Evolutionary conservation across 2,113 vertebrate genomes (phyloP).

Genomic region (Rhea pennata): DNA sequence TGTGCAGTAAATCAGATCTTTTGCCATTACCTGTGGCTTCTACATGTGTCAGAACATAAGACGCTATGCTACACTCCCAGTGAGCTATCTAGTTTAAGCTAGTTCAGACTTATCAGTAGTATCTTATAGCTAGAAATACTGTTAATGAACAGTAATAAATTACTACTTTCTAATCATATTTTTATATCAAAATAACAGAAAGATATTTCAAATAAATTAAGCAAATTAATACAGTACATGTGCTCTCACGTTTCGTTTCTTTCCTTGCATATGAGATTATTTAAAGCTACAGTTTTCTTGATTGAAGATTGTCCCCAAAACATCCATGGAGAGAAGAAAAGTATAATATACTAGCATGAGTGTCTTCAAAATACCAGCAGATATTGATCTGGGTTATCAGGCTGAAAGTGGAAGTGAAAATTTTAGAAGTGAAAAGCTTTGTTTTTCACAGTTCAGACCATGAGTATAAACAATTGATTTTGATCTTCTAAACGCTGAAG

Average conservation of each 20-base stretch:
- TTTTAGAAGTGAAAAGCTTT: background rate
- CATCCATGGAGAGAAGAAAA: background rate
- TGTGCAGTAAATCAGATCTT: background rate
- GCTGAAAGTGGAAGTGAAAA: background rate
- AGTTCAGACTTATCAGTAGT: background rate
- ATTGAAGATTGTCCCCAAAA: background rate
- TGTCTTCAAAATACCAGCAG: background rate
- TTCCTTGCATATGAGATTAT: background rate
- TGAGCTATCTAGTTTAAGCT: background rate
- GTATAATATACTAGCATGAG: background rate
- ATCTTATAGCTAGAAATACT: background rate
- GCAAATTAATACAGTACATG: rapidly evolving
- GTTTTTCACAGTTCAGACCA: background rate
- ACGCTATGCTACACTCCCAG: background rate
- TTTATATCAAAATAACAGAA: background rate
- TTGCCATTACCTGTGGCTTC: background rate
- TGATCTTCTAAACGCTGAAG: background rate
- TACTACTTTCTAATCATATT: background rate
- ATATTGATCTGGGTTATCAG: background rate
- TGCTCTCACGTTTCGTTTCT: background rate
- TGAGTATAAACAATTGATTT: background rate
- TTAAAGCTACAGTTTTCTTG: background rate
- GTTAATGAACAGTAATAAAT: background rate
- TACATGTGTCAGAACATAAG: rapidly evolving
- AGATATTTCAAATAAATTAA: background rate